Conservation (phyloP, 2,888 invertebrate species). For the Drosophila melanosoma region DNA sequence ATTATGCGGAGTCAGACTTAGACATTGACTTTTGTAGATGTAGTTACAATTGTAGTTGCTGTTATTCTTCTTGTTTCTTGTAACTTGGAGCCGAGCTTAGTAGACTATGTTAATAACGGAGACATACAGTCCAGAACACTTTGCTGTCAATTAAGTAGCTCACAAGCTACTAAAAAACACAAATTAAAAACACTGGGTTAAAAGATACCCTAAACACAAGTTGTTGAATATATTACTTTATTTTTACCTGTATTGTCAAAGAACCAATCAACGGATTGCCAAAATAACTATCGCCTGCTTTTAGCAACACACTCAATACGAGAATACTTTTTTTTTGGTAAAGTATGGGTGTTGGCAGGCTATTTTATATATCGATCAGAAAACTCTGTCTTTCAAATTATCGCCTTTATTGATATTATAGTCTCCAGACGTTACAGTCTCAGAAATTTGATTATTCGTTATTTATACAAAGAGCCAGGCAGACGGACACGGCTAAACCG, state of each 20-base stretch:
- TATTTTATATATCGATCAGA: not conserved
- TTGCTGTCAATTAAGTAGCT: conserved; percentile 68
- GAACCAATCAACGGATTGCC: not conserved
- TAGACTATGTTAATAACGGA: conserved; percentile 3
- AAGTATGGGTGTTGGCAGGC: not conserved
- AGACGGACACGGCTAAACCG: not conserved
- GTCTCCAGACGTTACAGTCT: not conserved
- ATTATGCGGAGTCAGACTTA: conserved; percentile 65
- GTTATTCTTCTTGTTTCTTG: conserved; percentile 44
- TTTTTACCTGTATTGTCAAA: not conserved
- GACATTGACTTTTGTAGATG: conserved; percentile 1
- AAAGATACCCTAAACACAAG: not conserved
- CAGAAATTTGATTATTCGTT: not conserved
- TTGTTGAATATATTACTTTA: not conserved
- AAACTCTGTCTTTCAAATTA: not conserved
- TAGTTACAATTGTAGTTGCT: conserved; percentile 2
- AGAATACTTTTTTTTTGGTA: not conserved
- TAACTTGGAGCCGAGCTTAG: conserved; percentile 67
- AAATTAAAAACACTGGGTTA: not conserved
- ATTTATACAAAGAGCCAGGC: not conserved
- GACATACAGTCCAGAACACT: conserved; percentile 26
- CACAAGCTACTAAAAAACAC: conserved; percentile 1
- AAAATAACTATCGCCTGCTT: not conserved
- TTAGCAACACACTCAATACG: not conserved
- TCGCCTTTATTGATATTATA: not conserved